A percentile compares a stretch with the other conserved stretches of the same genome.
phyloP scores from a whole-genome alignment of 2,888 invertebrate genomes.

The Macrophya annulata region DNA sequence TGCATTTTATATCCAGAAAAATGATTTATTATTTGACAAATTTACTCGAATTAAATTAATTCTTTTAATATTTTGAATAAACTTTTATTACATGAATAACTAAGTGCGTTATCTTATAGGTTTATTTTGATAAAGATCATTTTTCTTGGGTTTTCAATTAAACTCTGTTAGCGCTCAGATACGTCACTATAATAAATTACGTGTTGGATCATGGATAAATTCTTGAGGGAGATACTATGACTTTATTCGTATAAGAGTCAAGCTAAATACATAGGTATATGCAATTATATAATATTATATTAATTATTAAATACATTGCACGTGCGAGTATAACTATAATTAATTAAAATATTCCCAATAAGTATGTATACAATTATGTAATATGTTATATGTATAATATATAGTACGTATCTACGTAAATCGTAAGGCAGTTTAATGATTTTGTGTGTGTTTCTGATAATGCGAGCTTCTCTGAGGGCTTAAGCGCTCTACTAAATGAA shows the following conservation, averaged over 20 bases:
- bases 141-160: background rate
- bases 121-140: background rate
- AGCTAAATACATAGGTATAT: constrained; percentile 10
- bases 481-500: background rate
- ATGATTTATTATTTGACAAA: background rate
- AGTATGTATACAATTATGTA: background rate
- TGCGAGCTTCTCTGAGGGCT: background rate
- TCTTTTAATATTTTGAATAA: background rate
- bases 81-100: background rate
- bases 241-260: constrained; percentile 4
- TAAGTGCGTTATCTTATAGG: background rate
- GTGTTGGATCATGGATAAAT: background rate
- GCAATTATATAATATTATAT: background rate
- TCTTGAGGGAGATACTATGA: constrained; percentile 9
- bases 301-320: constrained; percentile 34
- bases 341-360: background rate
- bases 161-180: background rate
- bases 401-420: background rate
- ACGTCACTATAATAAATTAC: background rate
- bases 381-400: constrained; percentile 14
- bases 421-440: constrained; percentile 47
- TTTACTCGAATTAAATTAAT: background rate
- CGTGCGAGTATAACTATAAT: constrained; percentile 30
- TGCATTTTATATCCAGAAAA: background rate
- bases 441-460: constrained; percentile 21